phyloP scores from a whole-genome alignment of 2,888 invertebrate genomes.

The Crocallis elinguaria region DNA sequence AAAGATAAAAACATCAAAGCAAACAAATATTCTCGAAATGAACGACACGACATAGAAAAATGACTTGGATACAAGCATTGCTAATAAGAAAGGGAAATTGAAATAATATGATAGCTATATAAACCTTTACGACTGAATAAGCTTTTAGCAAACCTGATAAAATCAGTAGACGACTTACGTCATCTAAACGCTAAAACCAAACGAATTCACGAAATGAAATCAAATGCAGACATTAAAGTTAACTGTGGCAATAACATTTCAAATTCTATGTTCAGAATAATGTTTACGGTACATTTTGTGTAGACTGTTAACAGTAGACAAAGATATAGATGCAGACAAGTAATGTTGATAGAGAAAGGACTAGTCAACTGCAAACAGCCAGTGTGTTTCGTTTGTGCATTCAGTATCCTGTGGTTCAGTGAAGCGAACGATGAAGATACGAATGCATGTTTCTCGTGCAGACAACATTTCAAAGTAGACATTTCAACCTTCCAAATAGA shows the following conservation, averaged over 20 bases:
- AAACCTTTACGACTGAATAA: too few relatives aligned
- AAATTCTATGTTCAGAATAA: conserved; percentile 24
- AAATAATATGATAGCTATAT: too few relatives aligned
- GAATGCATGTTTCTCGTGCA: conserved; percentile 32
- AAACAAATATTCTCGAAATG: too few relatives aligned
- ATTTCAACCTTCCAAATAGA: not conserved
- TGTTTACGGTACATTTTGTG: conserved; percentile 18
- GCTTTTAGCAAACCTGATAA: conserved; percentile 10
- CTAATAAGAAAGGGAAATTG: too few relatives aligned
- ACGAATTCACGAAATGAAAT: conserved; percentile 27
- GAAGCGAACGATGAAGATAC: conserved; percentile 36
- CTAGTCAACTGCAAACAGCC: conserved; percentile 36
- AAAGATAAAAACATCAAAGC: too few relatives aligned
- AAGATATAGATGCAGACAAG: conserved; percentile 32
- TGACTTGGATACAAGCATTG: too few relatives aligned
- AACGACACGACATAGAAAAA: too few relatives aligned
- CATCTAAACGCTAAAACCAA: conserved; percentile 11
- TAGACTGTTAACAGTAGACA: conserved; percentile 27
- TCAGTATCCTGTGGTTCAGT: conserved; percentile 33
- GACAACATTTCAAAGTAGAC: conserved; percentile 18
- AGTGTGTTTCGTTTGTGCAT: conserved; percentile 30
- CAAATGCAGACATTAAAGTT: conserved; percentile 28
- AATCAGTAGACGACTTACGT: conserved; percentile 21
- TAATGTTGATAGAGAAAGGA: conserved; percentile 29
- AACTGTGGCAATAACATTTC: conserved; percentile 27